Base-by-base conservation (phyloP, 2,113 vertebrate genomes). In the Oryctolagus cuniculus region DNA sequence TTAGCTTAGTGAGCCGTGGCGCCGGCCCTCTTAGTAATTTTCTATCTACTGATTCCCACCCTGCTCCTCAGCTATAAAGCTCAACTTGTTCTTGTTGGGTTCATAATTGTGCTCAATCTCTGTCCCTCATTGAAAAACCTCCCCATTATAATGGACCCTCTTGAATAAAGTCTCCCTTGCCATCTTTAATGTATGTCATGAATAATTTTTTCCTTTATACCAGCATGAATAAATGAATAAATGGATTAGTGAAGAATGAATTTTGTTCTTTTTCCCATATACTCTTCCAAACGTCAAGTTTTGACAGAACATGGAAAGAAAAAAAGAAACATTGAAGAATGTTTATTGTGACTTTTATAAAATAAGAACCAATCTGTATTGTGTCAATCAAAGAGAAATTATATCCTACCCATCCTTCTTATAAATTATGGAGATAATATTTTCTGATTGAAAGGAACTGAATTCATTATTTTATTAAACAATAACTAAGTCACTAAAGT, bases 381-480 rank as follows among this genome's bases (percentile, higher is more conserved):
- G 81, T 72, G 53, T 95, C 96, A 96, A 55, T 97, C 78, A 96
- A 84, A 92, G 81, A 96, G 87, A 95, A 91, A 96, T 94, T 95
- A 87, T 87, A 93, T 97, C 82, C 80, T 97, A 86, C n/a, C 78
- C 85, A 49, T 87, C 75, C 92, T 95, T 88, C 96, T 95, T 83
- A 89, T 51, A 96, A 97, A 97, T 91, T 94, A 84, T 93, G 89
- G 81, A 96, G 72, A 96, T 90, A 96, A 97, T 79, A 95, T 92
- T 90, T 97, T 97, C 94, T 97, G 96, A 98, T 51, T 96, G 77
- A 94, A 98, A 97, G 97, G 95, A 97, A 97, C 97, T 95, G 90
- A 86, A 97, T 9, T 55, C 81, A 92, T 73, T 93, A 87, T 74
- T 58, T 58, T 58, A 97, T 89, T 97, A 96, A 97, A 94, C 38